phyloP scores from a whole-genome alignment of 2,113 vertebrate species.

The Poicephalus meyeri region DNA sequence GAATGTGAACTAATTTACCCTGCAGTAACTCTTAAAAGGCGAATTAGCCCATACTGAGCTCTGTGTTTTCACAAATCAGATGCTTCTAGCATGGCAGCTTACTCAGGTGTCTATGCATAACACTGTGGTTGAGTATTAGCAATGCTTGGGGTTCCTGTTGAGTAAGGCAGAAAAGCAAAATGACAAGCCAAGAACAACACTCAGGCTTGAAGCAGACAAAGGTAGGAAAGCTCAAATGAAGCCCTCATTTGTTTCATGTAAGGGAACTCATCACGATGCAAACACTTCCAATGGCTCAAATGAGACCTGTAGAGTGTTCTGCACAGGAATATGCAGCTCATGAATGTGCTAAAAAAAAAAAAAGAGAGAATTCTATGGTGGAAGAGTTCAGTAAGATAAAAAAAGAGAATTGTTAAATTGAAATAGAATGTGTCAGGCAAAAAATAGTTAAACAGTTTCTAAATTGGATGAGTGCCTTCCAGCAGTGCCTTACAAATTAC shows the following conservation, averaged over 20 bases:
- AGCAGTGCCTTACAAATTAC: neutral
- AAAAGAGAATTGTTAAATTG: neutral
- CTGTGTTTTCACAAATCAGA: neutral
- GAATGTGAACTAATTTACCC: neutral
- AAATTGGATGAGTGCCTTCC: neutral
- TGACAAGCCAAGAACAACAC: rapidly evolving
- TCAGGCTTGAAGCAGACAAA: neutral
- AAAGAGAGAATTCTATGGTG: neutral
- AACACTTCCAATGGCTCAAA: neutral
- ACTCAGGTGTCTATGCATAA: neutral
- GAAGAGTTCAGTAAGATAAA: neutral
- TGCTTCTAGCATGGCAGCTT: neutral
- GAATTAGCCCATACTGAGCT: neutral
- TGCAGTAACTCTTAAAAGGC: neutral
- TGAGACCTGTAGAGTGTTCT: neutral
- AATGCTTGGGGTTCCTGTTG: neutral
- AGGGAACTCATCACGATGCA: neutral
- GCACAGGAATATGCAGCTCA: neutral
- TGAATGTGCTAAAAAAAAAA: neutral
- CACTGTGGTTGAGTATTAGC: neutral
- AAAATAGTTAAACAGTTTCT: conserved; percentile 4
- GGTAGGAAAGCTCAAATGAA: neutral
- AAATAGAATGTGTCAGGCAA: neutral
- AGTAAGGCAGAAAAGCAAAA: neutral
- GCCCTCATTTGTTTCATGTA: neutral